Base-by-base conservation (phyloP, 2,113 vertebrate genomes). In the Eclectus roratus region DNA sequence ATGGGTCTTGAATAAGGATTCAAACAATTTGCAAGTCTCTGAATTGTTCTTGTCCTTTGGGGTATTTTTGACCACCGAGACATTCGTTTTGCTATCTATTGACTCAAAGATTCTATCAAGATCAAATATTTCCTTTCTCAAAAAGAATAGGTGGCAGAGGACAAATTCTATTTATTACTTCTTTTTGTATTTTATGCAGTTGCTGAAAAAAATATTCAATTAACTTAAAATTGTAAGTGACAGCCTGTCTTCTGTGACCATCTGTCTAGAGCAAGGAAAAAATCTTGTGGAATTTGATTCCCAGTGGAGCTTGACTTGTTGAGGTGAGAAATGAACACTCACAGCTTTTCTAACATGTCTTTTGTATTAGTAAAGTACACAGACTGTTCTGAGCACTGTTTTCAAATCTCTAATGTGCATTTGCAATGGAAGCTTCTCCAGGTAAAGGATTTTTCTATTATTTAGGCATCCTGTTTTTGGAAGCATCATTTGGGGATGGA, bases 311-410 rank as follows among this genome's bases (percentile, higher is more conserved):
- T 53, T 80, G 44, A 52, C 46, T 85, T 64, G 27, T 39, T 71
- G 61, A 61, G 24, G 9, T 63, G 16, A 83, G 39, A 28, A 14
- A 53, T 69, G 24, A 80, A 93, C 24, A 52, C 20, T 56, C 33
- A 17, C 0, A 1, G 13, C 13, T 64, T 88, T 85, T 41, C n/a
- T 58, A 53, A 46, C 28, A 7, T 0, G 0, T 44, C 43, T n/a
- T 47, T 68, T 50, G 3, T 23, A 37, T 66, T 37, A 37, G 16
- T 21, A 58, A 74, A 80, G 64, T 55, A 37, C 10, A 52, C 18
- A 28, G 10, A 7, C 33, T 79, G 82, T 89, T 52, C 8, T 21
- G 6, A 72, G 6, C 39, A 21, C 18, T 27, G 5, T 64, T 85
- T 88, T 87, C 55, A 55, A 25, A 66, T 29, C 37, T 41, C 19